Base-by-base conservation (phyloP, 2,113 vertebrate genomes). In the Meriones unguiculatus region DNA sequence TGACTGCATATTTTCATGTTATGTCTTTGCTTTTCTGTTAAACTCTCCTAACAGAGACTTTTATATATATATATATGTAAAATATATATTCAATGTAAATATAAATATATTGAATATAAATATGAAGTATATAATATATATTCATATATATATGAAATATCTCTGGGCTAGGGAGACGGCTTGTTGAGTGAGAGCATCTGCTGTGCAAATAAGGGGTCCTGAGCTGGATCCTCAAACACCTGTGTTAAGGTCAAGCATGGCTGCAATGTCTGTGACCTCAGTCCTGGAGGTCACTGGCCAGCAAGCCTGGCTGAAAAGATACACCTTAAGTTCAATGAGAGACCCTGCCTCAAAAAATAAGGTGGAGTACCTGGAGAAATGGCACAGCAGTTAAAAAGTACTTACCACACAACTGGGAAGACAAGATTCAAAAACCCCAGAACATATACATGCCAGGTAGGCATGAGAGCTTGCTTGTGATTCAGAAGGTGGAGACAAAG, bases 61-160 rank as follows among this genome's bases (percentile, higher is more conserved):
- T 96, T 95, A 94, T 96, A 95, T 92, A 17, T 87, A 14, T 13
- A 89, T 18, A 46, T 94, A 90, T 67, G 85, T n/a, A 87, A 92
- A 54, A 46, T 46, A 46, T 46, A 46, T 46, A 46, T 46, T 46
- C 46, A 46, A 46, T 46, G 46, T 46, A 46, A 46, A 46, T 46
- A 46, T 46, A 46, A 46, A 46, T 46, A 46, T 46, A 46, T 46
- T 46, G 46, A 46, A 46, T 46, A 46, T 46, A 46, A 46, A 46
- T 46, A 5, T 5, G 46, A 46, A 46, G 5, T 46, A 46, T 46
- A 46, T 46, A 46, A 46, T 46, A 46, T 46, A 46, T 46, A 46
- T 46, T 46, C 46, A 46, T 46, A 46, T 46, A 46, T 46, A 5
- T 46, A 46, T 46, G 46, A 46, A 46, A 46, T 46, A 46, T 46